Conservation (phyloP, 2,888 invertebrate genomes). For the Nysson spinosus region DNA sequence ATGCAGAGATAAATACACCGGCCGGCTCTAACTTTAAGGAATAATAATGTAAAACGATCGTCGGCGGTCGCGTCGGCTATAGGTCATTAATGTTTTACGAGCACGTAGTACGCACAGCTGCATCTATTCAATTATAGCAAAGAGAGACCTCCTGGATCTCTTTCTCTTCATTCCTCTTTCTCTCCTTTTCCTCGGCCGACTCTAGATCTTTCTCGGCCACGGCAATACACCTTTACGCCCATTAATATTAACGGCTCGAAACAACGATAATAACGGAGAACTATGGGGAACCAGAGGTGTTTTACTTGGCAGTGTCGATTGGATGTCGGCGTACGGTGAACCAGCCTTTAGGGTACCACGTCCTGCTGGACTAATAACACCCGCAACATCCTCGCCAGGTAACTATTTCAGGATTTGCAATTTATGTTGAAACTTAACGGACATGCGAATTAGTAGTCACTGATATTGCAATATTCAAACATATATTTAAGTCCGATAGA, state of each 20-base stretch:
- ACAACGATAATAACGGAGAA: constrained; percentile 68
- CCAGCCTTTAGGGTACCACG: constrained; percentile 3
- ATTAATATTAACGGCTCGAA: constrained; percentile 72
- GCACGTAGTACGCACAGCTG: constrained; percentile 64
- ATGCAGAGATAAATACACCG: constrained; percentile 44
- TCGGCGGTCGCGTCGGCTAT: constrained; percentile 51
- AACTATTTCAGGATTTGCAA: constrained; percentile 17
- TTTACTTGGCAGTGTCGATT: constrained; percentile 32
- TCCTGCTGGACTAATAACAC: not conserved
- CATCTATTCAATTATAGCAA: constrained; percentile 69
- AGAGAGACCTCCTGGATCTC: constrained; percentile 35
- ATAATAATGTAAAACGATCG: constrained; percentile 66
- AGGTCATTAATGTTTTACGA: constrained; percentile 70
- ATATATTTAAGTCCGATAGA: too few relatives aligned
- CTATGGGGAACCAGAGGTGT: constrained; percentile 49
- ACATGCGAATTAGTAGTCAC: too few relatives aligned
- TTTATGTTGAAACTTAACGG: too few relatives aligned
- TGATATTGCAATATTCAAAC: too few relatives aligned
- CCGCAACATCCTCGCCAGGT: constrained; percentile 4
- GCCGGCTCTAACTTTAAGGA: constrained; percentile 48
- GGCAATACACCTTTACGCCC: constrained; percentile 60
- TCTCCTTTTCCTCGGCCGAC: constrained; percentile 18
- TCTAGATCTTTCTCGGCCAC: constrained; percentile 40
- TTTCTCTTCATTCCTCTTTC: constrained; percentile 3
- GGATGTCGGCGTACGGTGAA: constrained; percentile 1